phyloP scores from a whole-genome alignment of 1,140 invertebrate genomes.

The Pogonus chalceus region DNA sequence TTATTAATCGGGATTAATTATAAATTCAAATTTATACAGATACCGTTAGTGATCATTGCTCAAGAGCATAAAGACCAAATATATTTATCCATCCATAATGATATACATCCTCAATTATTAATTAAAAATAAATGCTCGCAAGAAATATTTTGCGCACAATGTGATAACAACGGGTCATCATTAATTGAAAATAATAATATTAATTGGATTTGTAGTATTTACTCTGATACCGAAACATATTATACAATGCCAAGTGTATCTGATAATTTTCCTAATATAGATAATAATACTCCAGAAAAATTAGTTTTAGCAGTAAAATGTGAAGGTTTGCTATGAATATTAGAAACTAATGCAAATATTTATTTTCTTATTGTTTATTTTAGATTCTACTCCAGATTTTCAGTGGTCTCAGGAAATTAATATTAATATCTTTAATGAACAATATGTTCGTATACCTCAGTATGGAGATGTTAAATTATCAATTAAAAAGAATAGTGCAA shows the following conservation, averaged over 20 bases:
- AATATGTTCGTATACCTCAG: constrained; percentile 55
- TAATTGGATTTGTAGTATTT: constrained; percentile 29
- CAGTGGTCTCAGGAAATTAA: constrained; percentile 39
- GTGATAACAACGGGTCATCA: constrained; percentile 14
- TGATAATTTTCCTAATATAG: constrained; percentile 32
- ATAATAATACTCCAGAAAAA: constrained; percentile 21
- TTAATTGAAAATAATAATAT: constrained; percentile 28
- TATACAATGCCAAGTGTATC: constrained; percentile 33
- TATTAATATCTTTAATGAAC: constrained; percentile 42
- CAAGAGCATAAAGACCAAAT: constrained; percentile 45
- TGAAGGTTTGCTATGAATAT: constrained; percentile 18
- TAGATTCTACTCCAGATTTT: constrained; percentile 19
- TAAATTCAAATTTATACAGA: constrained; percentile 17
- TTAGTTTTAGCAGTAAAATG: constrained; percentile 22
- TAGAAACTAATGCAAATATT: constrained; percentile 3
- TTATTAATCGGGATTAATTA: too few species aligned
- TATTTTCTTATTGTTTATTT: constrained; percentile 5
- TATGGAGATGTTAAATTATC: constrained; percentile 61
- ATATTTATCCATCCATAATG: constrained; percentile 46
- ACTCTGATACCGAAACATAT: constrained; percentile 21
- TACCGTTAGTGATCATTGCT: constrained; percentile 41
- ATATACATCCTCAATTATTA: constrained; percentile 41
- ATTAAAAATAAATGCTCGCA: constrained; percentile 29
- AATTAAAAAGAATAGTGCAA: constrained; percentile 44
- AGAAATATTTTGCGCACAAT: constrained; percentile 27